Base-by-base conservation (phyloP, 2,888 invertebrate species). In the Glyphotaelius pellucidus region DNA sequence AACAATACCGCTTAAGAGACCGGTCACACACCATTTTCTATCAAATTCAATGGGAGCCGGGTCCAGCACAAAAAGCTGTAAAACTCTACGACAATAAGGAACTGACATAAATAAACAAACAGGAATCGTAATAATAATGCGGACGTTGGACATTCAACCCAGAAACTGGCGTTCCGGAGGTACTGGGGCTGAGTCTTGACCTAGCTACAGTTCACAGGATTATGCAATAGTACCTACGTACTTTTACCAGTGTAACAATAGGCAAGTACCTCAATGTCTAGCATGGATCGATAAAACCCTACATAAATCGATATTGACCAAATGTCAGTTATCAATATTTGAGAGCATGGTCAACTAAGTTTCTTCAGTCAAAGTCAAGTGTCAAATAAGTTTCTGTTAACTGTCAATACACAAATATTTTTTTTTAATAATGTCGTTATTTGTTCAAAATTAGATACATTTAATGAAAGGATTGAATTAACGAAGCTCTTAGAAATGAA, bases 11-110 rank as follows among this genome's bases (percentile, higher is more conserved):
- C 25, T 25, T 25, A 32, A 32, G 15, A 35, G 9, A 32, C 83
- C 25, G 83, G 83, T 83, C 83, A 83, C 83, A 35, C 83, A n/a
- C 83, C 38, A 83, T 83, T 83, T 35, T 83, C 83, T 83, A 83
- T 83, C 83, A 83, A 25, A 32, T 83, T 83, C 81, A 83, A 83
- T 83, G 32, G 32, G 81, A 35, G 19, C 83, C 2, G 35, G 35
- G 83, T 83, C 32, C 35, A 9, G 35, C 12, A 83, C 83, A 83
- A 83, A 83, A 83, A 35, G 83, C 83, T 38, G 83, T 83, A 83
- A 83, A 83, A 83, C 38, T 38, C 25, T 35, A 15, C 83, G 83
- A 32, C 83, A 35, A 35, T 83, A 83, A 83, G 83, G 83, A 83
- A 83, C 83, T 83, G 83, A 83, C 32, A 32, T 32, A 35, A 67